Evolutionary conservation across 2,888 invertebrate genomes (phyloP), one percentile per base, ranked within the genome.

Genomic region (Ramazzottius varieornatus): DNA sequence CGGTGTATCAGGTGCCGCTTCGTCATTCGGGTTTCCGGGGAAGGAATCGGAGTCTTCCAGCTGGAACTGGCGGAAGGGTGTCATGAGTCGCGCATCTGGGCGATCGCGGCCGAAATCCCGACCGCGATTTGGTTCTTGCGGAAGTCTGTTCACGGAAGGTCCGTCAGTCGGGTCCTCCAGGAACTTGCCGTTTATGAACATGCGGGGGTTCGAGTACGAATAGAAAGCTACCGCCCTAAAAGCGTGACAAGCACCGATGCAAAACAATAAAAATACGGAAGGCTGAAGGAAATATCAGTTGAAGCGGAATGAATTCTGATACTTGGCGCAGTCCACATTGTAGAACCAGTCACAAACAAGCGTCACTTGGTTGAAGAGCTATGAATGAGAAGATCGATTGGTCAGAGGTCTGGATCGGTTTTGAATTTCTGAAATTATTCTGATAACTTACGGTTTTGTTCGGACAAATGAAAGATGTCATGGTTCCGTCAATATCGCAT

Each of bases 261-360:
- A n/a, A n/a, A n/a, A n/a, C n/a, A n/a, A n/a, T n/a, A n/a, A n/a
- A n/a, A n/a, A n/a, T n/a, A n/a, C n/a, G n/a, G n/a, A n/a, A n/a
- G n/a, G n/a, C n/a, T n/a, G n/a, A n/a, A n/a, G n/a, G n/a, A n/a
- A n/a, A n/a, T n/a, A n/a, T n/a, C n/a, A n/a, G n/a, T n/a, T n/a
- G n/a, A n/a, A n/a, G n/a, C n/a, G n/a, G n/a, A n/a, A n/a, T n/a
- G n/a, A n/a, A n/a, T n/a, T n/a, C n/a, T n/a, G 4, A 24, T 54
- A 54, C 54, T 54, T 54, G 54, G 54, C 20, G 54, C 54, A 54
- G 54, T 54, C 29, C 16, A 54, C 54, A 54, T 54, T 54, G 54
- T 54, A 54, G 16, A 8, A 54, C 54, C 54, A 54, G 29, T 54
- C 54, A 24, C 54, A 54, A 13, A 54, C 54, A n/a, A 54, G 29